A percentile compares a stretch with the other conserved stretches of the same genome.
Conservation (phyloP, 2,113 vertebrate genomes). For the Copsychus sechellarum region DNA sequence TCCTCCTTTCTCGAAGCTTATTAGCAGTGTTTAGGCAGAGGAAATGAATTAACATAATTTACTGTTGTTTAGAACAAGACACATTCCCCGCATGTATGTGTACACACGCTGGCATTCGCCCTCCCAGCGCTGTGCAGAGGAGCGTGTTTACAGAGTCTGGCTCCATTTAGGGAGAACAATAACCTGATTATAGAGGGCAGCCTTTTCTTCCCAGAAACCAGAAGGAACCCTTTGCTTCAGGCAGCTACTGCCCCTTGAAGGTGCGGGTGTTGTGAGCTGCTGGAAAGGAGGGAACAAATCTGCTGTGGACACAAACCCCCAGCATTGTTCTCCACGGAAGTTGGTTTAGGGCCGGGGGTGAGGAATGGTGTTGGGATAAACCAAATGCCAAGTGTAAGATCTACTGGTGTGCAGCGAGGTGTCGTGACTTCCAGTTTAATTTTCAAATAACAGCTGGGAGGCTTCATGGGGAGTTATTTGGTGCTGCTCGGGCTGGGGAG, state of each 20-base stretch:
- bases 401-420: background rate
- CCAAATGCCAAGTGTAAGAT: background rate
- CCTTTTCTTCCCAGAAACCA: conserved; percentile 51
- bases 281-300: background rate
- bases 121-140: background rate
- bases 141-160: conserved; percentile 73
- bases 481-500: background rate
- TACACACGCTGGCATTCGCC: background rate
- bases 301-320: background rate
- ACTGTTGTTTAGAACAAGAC: conserved; percentile 78
- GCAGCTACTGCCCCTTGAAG: conserved; percentile 46
- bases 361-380: background rate
- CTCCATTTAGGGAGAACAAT: conserved; percentile 78
- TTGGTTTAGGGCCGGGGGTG: background rate
- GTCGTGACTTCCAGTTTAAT: background rate
- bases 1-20: conserved; percentile 74
- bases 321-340: conserved; percentile 49
- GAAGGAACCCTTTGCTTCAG: conserved; percentile 16
- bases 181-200: conserved; percentile 69
- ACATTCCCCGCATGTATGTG: conserved; percentile 16
- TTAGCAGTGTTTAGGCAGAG: conserved; percentile 78
- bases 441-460: background rate
- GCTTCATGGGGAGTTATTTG: background rate
- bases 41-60: conserved; percentile 89
- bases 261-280: background rate